phyloP scores from a whole-genome alignment of 2,888 invertebrate genomes.

The Ypsolopha sequella region DNA sequence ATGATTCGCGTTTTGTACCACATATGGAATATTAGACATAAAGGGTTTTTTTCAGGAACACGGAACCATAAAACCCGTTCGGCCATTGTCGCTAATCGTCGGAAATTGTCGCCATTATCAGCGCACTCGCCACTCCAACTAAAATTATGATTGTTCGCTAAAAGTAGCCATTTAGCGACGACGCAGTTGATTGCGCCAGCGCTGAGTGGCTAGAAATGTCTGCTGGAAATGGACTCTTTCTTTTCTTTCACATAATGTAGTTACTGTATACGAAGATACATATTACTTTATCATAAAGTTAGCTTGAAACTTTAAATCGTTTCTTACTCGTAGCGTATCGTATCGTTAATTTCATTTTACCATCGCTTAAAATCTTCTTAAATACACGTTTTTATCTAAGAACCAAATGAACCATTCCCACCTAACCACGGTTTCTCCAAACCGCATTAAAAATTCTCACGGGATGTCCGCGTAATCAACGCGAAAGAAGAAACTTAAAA shows the following conservation, averaged over 20 bases:
- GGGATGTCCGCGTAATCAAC: conserved; percentile 41
- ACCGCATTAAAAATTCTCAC: conserved; percentile 22
- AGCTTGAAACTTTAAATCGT: too few species aligned
- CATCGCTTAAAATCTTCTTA: not conserved
- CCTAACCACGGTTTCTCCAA: conserved; percentile 3
- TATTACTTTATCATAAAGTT: too few species aligned
- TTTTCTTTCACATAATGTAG: not conserved
- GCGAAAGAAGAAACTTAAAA: conserved; percentile 54
- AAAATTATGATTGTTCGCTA: conserved; percentile 68
- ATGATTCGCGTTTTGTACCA: too few species aligned
- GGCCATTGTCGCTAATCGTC: conserved; percentile 54
- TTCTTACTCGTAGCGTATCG: too few species aligned
- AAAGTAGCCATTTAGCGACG: conserved; percentile 56
- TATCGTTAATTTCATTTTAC: not conserved
- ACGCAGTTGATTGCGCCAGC: conserved; percentile 27
- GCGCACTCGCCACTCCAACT: conserved; percentile 54
- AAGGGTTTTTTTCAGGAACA: not conserved
- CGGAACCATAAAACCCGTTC: conserved; percentile 37
- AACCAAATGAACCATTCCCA: not conserved
- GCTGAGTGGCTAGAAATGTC: conserved; percentile 2
- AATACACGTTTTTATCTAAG: not conserved
- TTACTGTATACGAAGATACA: too few species aligned
- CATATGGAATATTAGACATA: too few species aligned
- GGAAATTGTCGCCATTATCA: conserved; percentile 68
- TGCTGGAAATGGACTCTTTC: not conserved